Percentiles rank a stretch among this genome's conserved stretches.
phyloP scores from a whole-genome alignment of 2,113 vertebrate genomes.

The Crotalus helleri region DNA sequence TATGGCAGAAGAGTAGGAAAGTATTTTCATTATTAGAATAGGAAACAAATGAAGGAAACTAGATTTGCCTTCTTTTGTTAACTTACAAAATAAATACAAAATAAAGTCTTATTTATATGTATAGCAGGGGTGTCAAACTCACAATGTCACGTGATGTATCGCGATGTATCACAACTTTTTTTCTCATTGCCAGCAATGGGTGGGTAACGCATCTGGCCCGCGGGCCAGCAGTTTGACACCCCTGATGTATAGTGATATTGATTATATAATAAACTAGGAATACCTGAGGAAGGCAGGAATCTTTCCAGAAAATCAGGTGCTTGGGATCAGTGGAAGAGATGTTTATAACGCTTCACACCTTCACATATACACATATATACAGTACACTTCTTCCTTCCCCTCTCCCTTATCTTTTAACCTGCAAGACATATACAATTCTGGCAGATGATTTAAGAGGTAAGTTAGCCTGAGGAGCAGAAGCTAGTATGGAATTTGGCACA shows the following conservation, averaged over 20 bases:
- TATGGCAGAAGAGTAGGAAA: not conserved
- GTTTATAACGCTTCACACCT: not conserved
- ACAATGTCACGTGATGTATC: no score
- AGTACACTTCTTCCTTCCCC: not conserved
- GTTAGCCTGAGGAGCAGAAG: constrained; percentile 1
- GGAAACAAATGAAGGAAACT: not conserved
- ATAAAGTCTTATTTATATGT: not conserved
- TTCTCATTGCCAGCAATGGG: no score
- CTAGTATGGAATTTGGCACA: constrained; percentile 6
- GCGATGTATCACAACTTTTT: no score
- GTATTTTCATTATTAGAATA: not conserved
- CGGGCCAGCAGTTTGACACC: no score
- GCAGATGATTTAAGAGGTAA: not conserved
- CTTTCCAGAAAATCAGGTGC: not conserved
- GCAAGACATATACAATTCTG: not conserved
- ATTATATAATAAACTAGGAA: not conserved
- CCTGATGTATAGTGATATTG: not conserved
- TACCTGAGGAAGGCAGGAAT: not conserved
- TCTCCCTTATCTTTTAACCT: not conserved
- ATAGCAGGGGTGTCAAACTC: no score
- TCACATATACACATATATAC: not conserved
- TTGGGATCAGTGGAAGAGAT: not conserved
- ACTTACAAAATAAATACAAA: no score
- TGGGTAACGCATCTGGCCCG: no score
- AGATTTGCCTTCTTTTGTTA: not conserved